phyloP scores from a whole-genome alignment of 2,113 vertebrate species.

The Tinamus guttatus region DNA sequence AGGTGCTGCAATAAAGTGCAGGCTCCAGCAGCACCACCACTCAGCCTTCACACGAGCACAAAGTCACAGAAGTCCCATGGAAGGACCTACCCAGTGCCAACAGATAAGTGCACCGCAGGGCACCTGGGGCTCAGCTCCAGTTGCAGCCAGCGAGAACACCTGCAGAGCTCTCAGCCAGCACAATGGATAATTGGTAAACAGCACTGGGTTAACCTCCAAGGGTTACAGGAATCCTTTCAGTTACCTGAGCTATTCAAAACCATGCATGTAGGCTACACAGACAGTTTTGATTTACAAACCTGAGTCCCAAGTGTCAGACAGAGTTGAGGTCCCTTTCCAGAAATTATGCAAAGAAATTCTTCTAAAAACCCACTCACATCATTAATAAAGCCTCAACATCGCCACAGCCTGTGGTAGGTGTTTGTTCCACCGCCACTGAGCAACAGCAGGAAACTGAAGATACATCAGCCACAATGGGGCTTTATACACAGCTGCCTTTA shows the following conservation, averaged over 20 bases:
- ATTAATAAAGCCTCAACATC: neutral
- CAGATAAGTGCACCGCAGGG: neutral
- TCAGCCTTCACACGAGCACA: neutral
- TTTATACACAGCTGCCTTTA: no score
- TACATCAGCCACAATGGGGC: no score
- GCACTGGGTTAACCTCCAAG: neutral
- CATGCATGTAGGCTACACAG: neutral
- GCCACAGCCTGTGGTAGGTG: neutral
- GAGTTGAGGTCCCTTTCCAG: neutral
- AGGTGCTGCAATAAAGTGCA: neutral
- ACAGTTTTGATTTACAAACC: neutral
- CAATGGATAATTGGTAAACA: neutral
- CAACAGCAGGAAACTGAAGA: neutral
- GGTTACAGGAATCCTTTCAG: neutral
- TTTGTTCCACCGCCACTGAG: neutral
- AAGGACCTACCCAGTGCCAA: neutral
- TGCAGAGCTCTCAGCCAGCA: neutral
- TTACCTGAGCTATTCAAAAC: neutral
- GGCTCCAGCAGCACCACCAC: neutral
- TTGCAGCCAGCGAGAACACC: conserved; percentile 17
- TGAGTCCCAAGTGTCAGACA: fast-evolving
- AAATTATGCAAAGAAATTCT: neutral
- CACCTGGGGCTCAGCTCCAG: neutral
- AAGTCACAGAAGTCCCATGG: neutral
- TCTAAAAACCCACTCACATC: fast-evolving